These are phyloP conservation scores for Dendronephthya gigantea DNA, from an alignment of 64 coral and sea anemone species.

Conservation along the genomic window DNA sequence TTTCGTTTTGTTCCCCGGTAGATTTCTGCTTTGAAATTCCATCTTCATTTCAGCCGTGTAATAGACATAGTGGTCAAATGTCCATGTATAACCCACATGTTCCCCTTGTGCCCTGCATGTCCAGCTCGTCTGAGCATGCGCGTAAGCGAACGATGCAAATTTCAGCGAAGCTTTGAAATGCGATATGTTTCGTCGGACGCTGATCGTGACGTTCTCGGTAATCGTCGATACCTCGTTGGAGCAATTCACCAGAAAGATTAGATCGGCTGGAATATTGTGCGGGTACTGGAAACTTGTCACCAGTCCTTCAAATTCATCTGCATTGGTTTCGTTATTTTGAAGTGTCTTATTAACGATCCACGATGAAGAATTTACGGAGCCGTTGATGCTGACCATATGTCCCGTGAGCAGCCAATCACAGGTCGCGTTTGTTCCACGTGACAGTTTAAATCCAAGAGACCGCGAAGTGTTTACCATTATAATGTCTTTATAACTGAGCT, in stretches of 20 bases:
- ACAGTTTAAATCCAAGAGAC: neutral
- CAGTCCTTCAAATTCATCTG: neutral
- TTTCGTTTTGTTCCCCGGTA: neutral
- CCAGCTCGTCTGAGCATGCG: neutral
- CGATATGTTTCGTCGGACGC: neutral
- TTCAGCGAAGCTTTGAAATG: neutral
- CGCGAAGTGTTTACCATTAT: neutral
- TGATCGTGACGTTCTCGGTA: neutral
- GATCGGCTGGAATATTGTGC: neutral
- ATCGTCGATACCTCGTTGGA: neutral
- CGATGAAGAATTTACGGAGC: too few species aligned
- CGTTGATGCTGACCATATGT: neutral
- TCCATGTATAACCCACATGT: neutral
- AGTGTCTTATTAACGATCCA: neutral
- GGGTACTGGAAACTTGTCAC: neutral
- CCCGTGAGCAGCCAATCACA: neutral
- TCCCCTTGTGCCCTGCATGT: neutral
- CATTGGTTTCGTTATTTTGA: neutral
- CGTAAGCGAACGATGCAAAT: neutral
- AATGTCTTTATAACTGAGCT: neutral
- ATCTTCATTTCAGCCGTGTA: neutral
- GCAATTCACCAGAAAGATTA: neutral
- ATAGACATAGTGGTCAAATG: neutral
- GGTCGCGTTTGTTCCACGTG: neutral
- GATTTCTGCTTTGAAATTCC: neutral